Conservation (phyloP, 2,888 invertebrate species). For the Ennomos fuscantarius region DNA sequence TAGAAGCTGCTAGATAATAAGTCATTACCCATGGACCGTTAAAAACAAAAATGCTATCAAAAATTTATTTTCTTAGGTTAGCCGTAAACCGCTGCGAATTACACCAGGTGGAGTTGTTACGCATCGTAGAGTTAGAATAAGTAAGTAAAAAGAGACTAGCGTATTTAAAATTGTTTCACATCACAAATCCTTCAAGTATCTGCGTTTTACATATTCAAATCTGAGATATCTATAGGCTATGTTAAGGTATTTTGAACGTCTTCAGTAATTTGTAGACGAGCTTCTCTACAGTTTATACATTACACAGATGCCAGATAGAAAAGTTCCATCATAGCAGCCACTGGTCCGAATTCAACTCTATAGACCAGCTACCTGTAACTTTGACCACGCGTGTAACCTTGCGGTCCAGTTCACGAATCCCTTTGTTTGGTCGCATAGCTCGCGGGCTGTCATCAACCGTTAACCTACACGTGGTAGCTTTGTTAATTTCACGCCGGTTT, state of each 20-base stretch:
- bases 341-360: neutral
- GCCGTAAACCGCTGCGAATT: conserved; percentile 9
- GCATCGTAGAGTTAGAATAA: conserved; percentile 11
- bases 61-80: conserved; percentile 1
- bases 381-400: conserved; percentile 48
- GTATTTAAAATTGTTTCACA: neutral
- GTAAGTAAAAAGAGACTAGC: conserved; percentile 13
- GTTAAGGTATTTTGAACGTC: too few relatives aligned
- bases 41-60: neutral
- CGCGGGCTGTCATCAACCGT: conserved; percentile 74
- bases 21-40: too few relatives aligned
- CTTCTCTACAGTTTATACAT: too few relatives aligned
- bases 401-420: conserved; percentile 70
- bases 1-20: too few relatives aligned
- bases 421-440: conserved; percentile 70
- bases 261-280: too few relatives aligned
- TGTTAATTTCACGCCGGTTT: conserved; percentile 75
- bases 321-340: too few relatives aligned
- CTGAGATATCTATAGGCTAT: too few relatives aligned
- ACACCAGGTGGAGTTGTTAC: conserved; percentile 16
- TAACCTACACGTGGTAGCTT: conserved; percentile 62
- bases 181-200: too few relatives aligned
- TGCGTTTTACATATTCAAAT: too few relatives aligned
- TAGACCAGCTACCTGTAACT: conserved; percentile 29
- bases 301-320: too few relatives aligned